These are phyloP conservation scores for Eulemur coronatus DNA, from an alignment of 2,797 vertebrate species.

Conservation along the genomic window DNA sequence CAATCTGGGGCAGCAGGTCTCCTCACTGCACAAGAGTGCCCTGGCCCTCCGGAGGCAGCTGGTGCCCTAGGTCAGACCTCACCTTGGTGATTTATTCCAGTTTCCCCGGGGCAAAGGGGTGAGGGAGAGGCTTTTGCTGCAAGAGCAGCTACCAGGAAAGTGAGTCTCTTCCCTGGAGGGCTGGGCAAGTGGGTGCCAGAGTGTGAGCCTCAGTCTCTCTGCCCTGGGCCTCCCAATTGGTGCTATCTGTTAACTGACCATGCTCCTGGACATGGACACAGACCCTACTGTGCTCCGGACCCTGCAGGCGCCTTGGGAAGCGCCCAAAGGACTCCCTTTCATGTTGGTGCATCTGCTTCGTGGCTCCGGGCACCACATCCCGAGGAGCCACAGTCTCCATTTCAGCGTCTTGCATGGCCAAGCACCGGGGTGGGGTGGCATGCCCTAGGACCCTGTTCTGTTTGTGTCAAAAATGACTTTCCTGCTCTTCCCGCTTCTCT, in stretches of 20 bases:
- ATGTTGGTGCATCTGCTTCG: constrained; percentile 45
- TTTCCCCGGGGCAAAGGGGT: constrained; percentile 16
- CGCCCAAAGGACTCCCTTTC: constrained; percentile 54
- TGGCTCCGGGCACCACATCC: not conserved
- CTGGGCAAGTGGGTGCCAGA: constrained; percentile 67
- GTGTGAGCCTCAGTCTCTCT: constrained; percentile 31
- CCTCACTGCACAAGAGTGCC: constrained; percentile 28
- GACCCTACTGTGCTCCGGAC: constrained; percentile 41
- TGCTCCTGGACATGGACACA: constrained; percentile 63
- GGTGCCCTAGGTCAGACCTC: constrained; percentile 34
- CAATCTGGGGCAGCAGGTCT: constrained; percentile 23
- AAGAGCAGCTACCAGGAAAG: not conserved
- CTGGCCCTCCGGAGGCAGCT: constrained; percentile 30
- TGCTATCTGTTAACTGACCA: constrained; percentile 69
- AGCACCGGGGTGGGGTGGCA: constrained; percentile 63
- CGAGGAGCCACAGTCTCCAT: constrained; percentile 42
- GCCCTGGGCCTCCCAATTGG: constrained; percentile 70
- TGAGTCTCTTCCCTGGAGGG: constrained; percentile 46
- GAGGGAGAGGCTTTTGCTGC: not conserved
- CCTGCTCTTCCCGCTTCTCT: constrained; percentile 50
- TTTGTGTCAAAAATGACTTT: constrained; percentile 69
- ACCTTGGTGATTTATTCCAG: not conserved
- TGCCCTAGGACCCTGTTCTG: constrained; percentile 62
- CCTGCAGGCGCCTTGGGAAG: constrained; percentile 54
- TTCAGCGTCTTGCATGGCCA: constrained; percentile 77